These are phyloP conservation scores for Tachuris rubrigastra DNA, from an alignment of 2,113 vertebrate genomes.

Conservation along the genomic window DNA sequence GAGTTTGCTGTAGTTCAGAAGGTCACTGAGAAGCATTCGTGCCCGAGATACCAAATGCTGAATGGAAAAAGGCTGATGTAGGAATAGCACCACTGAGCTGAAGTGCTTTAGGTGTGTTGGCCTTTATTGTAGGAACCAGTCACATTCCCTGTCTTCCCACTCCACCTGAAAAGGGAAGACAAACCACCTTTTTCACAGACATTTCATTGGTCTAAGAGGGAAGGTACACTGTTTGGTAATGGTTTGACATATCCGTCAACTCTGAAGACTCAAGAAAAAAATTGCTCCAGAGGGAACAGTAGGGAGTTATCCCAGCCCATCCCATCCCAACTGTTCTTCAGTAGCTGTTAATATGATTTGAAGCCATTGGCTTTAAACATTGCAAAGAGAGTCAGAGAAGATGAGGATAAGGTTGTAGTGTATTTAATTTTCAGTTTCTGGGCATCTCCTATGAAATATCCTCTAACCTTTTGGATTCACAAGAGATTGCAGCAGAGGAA, in stretches of 20 bases:
- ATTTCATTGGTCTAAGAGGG: background rate
- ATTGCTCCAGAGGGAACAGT: background rate
- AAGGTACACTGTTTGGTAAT: background rate
- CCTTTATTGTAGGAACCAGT: background rate
- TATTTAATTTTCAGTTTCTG: background rate
- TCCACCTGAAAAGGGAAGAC: background rate
- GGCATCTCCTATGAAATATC: background rate
- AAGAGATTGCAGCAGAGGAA: background rate
- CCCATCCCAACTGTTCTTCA: background rate
- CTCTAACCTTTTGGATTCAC: background rate
- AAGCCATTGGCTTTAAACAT: background rate
- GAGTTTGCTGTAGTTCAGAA: background rate
- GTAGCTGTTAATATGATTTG: background rate
- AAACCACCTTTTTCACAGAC: background rate
- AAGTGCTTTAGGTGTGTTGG: background rate
- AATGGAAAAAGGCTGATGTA: background rate
- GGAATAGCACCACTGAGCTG: background rate
- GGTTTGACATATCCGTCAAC: background rate
- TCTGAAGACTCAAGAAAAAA: background rate
- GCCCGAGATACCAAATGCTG: fast-evolving
- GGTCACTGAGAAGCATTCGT: background rate
- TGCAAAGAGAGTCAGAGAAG: background rate
- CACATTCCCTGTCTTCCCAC: background rate
- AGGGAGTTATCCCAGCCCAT: background rate
- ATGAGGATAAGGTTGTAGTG: background rate